phyloP scores from a whole-genome alignment of 2,113 vertebrate genomes.

The Catagonus wagneri region DNA sequence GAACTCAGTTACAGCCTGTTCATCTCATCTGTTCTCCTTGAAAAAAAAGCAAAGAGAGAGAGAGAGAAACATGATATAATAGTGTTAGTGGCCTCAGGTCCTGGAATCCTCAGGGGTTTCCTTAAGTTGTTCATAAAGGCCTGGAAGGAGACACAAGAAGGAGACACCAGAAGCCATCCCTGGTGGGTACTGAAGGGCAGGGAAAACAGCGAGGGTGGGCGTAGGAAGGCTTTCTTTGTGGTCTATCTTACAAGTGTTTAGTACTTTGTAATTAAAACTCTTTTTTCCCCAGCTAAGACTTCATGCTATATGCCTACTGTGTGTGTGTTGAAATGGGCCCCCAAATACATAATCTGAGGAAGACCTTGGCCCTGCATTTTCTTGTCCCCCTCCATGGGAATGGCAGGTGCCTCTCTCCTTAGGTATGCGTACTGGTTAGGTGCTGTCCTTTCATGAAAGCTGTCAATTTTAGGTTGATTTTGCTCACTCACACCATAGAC shows the following conservation, averaged over 20 bases:
- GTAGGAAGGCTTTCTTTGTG: neutral
- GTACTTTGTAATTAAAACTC: constrained; percentile 35
- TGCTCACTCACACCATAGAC: neutral
- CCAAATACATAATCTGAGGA: neutral
- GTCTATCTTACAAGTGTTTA: neutral
- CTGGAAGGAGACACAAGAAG: neutral
- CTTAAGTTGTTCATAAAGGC: neutral
- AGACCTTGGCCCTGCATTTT: constrained; percentile 20
- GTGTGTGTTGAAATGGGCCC: neutral
- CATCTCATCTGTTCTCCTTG: neutral
- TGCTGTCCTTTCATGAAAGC: neutral
- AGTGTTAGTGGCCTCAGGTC: neutral
- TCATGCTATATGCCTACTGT: neutral
- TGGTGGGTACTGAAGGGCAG: neutral
- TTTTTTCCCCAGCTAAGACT: neutral
- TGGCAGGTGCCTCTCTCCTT: neutral
- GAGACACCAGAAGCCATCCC: neutral
- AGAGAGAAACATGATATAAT: neutral
- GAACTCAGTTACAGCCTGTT: neutral
- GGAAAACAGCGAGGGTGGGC: neutral
- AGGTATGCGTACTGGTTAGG: neutral
- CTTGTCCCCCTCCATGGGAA: neutral
- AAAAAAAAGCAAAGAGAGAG: neutral
- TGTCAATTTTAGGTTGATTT: neutral
- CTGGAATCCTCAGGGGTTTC: neutral